Base-by-base conservation (phyloP, 2,113 vertebrate genomes). In the Rhipidura dahli region DNA sequence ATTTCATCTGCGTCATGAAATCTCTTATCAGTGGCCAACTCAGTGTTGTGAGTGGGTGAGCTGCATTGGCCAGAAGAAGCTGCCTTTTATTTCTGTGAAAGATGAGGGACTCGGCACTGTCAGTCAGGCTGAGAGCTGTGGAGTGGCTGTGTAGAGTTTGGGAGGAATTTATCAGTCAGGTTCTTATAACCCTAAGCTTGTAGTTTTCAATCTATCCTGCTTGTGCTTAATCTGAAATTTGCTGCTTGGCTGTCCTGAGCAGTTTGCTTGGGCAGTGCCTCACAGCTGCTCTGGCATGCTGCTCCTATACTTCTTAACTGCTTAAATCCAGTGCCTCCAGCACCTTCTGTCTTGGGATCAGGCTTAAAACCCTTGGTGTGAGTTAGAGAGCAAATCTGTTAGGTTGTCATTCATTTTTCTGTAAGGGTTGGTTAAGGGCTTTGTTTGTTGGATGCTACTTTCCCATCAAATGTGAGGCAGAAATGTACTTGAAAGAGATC, bases 1-100 rank as follows among this genome's bases (percentile, higher is more conserved):
- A 94, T 97, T 93, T 94, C 61, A 33, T 70, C 77, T 77, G 85
- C 89, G 83, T 97, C 95, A 97, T 87, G 68, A 93, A 72, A 75
- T 76, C 85, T 92, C 89, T 96, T 97, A 96, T 90, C 94, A 86
- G 88, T 56, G 83, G 92, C 88, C 86, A 92, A 3, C 49, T 84
- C 65, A 6, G 61, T 59, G 83, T 14, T 86, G 83, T 87, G 89
- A 66, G 93, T 90, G 96, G 92, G 78, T 91, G 83, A 82, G 91
- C 13, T 5, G 63, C 21, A 18, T 4, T 53, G 77, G 73, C 68
- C 83, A 89, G 82, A 83, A 90, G 85, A 89, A 96, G 75, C 72
- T 92, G 85, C 81, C 70, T 94, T 95, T 93, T 68, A 44, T 89
- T 92, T 78, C 54, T 91, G 51, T 91, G 83, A 92, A 87, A 57